Percentiles rank a stretch among this genome's conserved stretches.
phyloP scores from a whole-genome alignment of 2,797 vertebrate genomes.

The Acanthiza pusilla region DNA sequence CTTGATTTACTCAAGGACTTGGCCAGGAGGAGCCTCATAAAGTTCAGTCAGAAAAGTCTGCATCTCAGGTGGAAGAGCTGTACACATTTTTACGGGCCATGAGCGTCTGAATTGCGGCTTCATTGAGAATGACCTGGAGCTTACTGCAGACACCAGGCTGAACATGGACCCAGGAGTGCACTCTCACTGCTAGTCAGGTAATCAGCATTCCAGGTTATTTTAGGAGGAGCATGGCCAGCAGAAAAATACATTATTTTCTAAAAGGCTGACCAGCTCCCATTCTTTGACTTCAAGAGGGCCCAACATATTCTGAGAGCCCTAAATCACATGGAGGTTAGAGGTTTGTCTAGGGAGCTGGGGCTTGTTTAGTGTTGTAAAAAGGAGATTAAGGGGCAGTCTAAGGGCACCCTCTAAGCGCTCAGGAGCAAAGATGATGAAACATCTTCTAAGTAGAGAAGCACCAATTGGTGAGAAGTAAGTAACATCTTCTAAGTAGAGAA shows the following conservation, averaged over 20 bases:
- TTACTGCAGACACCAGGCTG: background rate
- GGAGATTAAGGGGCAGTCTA: background rate
- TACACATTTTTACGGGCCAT: fast-evolving
- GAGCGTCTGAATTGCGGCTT: background rate
- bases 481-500: background rate
- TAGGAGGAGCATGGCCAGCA: background rate
- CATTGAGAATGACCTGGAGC: background rate
- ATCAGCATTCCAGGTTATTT: background rate
- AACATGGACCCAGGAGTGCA: background rate
- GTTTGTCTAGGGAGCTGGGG: background rate
- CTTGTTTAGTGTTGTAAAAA: background rate
- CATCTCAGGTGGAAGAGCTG: background rate
- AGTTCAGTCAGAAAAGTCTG: background rate
- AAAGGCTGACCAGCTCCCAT: background rate
- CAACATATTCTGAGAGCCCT: background rate
- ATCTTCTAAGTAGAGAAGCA: background rate
- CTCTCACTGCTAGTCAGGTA: background rate
- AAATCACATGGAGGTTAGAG: background rate
- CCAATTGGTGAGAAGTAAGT: too few species aligned
- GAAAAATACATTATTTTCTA: background rate
- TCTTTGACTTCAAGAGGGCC: background rate
- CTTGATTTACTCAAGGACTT: background rate
- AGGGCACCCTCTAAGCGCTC: background rate
- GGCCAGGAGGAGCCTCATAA: background rate
- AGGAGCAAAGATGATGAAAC: background rate